A percentile compares a stretch with the other conserved stretches of the same genome.
Evolutionary conservation across 1,140 invertebrate species (phyloP).

Genomic region (Apis laboriosa): DNA sequence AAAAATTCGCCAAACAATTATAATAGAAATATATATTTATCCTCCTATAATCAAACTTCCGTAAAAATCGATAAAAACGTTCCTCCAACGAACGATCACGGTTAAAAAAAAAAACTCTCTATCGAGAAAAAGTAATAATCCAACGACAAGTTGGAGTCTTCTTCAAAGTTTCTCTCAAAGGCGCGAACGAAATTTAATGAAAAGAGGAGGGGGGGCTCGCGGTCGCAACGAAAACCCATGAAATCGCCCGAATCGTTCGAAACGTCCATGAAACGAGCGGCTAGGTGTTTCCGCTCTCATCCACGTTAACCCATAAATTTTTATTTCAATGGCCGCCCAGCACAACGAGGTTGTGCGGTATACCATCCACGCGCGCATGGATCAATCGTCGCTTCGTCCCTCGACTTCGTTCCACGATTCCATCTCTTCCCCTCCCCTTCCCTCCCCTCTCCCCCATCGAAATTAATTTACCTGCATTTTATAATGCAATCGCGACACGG

Average conservation of each 20-base stretch:
- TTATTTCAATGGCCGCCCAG: constrained; percentile 60
- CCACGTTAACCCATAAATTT: constrained; percentile 59
- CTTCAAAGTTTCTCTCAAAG: neutral
- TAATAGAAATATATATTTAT: too few relatives aligned
- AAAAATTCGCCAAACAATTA: too few relatives aligned
- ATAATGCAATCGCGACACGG: constrained; percentile 72
- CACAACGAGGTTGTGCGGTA: neutral
- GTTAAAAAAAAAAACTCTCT: too few relatives aligned
- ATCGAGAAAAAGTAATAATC: neutral
- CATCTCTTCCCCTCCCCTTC: neutral
- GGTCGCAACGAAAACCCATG: constrained; percentile 16
- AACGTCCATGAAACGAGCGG: neutral
- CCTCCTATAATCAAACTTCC: too few relatives aligned
- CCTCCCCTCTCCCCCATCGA: constrained; percentile 49
- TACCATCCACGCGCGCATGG: constrained; percentile 1
- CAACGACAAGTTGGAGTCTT: neutral
- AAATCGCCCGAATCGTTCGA: constrained; percentile 44
- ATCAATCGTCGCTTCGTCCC: constrained; percentile 46
- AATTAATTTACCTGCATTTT: constrained; percentile 76
- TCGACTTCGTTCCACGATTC: neutral
- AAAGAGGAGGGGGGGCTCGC: neutral
- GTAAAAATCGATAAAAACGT: too few relatives aligned
- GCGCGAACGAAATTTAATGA: constrained; percentile 35
- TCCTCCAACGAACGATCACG: too few relatives aligned
- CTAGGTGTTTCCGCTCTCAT: neutral